phyloP scores from a whole-genome alignment of 2,797 vertebrate genomes.

The Emys orbicularis region DNA sequence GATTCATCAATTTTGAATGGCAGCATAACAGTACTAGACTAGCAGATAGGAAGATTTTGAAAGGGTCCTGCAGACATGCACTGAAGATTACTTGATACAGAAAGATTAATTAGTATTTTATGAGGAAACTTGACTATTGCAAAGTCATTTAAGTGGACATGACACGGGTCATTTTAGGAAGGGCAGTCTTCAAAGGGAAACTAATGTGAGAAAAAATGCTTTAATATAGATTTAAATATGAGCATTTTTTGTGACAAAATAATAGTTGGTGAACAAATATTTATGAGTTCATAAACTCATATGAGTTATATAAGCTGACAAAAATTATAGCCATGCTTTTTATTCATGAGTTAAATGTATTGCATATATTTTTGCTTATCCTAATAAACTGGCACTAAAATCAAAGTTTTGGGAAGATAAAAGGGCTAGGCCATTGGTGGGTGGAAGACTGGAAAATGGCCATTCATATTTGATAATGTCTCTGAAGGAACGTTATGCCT shows the following conservation, averaged over 20 bases:
- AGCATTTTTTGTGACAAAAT: not conserved
- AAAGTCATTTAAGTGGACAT: not conserved
- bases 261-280: not conserved
- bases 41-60: not conserved
- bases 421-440: not conserved
- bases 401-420: not conserved
- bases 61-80: not conserved
- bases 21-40: not conserved
- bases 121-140: not conserved
- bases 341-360: not conserved
- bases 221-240: not conserved
- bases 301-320: not conserved
- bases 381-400: not conserved
- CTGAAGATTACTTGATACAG: not conserved
- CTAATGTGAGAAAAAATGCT: not conserved
- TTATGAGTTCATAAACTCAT: not conserved
- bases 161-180: not conserved
- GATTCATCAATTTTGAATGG: not conserved
- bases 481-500: not conserved
- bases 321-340: not conserved
- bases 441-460: not conserved
- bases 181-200: not conserved
- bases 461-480: not conserved
- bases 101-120: not conserved
- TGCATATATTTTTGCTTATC: not conserved